Base-by-base conservation (phyloP, 2,113 vertebrate genomes). In the Centropus unirufus region DNA sequence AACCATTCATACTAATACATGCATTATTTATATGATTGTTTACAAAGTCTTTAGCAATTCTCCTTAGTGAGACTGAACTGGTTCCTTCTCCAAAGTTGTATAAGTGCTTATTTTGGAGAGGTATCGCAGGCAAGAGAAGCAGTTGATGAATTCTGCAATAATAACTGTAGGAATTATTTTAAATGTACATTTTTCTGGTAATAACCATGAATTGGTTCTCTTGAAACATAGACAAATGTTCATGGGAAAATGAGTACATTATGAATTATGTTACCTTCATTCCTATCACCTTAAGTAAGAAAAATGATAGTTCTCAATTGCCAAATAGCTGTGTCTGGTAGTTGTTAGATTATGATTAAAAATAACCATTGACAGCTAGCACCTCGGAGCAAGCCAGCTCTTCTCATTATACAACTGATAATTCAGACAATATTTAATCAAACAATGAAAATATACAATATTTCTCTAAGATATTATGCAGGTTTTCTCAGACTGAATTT, bases 241-340 rank as follows among this genome's bases (percentile, higher is more conserved):
- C 87, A 94, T 8, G 42, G 86, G 46, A 83, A 93, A 96, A 91
- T 91, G 90, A 91, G 78, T 94, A 84, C 8, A 7, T 87, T 93
- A 64, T 97, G 95, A 97, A 97, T 97, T 96, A 97, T 96, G 94
- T 52, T 68, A 88, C 96, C 91, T 90, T 97, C 97, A 97, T 75
- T 95, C 96, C 95, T 92, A 92, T 97, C 96, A 90, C 82, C 91
- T 94, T 92, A 96, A 98, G 96, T 94, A 96, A 97, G 97, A 97
- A 96, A 96, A 97, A 97, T 92, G 91, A 30, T 88, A 54, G 76
- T 57, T 95, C 90, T 95, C 91, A 74, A 34, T 92, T 85, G 95
- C 95, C 95, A 93, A 95, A 61, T 79, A 96, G 86, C 57, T 64
- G 72, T 85, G 46, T 94, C 97, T 98, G 97, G 93, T 84, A 95